Conservation (phyloP, 2,797 vertebrate species). For the Bufotes viridis region DNA sequence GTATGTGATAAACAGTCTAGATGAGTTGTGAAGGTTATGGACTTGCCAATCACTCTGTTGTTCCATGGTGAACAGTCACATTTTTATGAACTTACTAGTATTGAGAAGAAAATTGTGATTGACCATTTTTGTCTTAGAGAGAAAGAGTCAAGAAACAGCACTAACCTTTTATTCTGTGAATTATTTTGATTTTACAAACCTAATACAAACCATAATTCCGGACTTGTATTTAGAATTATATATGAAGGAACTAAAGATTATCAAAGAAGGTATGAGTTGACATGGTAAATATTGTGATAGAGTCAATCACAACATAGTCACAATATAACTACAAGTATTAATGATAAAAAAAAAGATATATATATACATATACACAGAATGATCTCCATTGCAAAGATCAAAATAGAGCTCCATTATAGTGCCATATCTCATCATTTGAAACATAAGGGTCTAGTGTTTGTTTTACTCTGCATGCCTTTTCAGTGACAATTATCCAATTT, state of each 20-base stretch:
- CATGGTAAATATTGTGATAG: neutral
- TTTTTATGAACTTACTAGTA: conserved; percentile 8
- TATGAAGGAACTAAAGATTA: neutral
- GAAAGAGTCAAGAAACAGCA: neutral
- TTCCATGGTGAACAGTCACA: neutral
- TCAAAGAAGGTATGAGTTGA: neutral
- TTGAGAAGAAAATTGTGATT: neutral
- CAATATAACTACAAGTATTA: too few relatives aligned
- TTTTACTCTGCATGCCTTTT: too few relatives aligned
- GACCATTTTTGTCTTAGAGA: neutral
- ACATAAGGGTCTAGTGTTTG: too few relatives aligned
- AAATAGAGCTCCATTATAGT: too few relatives aligned
- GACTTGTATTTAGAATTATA: neutral
- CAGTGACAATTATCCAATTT: too few relatives aligned
- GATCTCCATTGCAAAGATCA: too few relatives aligned
- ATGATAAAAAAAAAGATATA: too few relatives aligned
- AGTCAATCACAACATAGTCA: neutral
- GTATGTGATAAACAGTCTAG: neutral
- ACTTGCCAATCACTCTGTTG: neutral
- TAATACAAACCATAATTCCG: neutral
- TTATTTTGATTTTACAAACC: neutral
- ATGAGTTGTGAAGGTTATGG: neutral
- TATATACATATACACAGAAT: too few relatives aligned
- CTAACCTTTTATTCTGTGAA: neutral
- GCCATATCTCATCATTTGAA: too few relatives aligned